These are phyloP conservation scores for Uria aalge DNA, from an alignment of 2,113 vertebrate genomes.

Conservation along the genomic window DNA sequence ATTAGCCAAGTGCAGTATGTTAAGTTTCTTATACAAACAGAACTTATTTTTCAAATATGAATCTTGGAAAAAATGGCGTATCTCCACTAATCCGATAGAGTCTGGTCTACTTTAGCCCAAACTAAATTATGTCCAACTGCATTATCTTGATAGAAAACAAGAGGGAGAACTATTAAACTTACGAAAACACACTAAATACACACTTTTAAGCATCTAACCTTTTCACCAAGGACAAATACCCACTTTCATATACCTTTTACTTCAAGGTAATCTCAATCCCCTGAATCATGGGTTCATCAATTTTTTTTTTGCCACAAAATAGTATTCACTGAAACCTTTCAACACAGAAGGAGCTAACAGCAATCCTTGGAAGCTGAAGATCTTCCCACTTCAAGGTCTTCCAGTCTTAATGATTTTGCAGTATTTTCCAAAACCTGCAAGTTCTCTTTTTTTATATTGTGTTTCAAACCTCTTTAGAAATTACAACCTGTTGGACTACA, in stretches of 20 bases:
- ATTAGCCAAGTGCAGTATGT: background rate
- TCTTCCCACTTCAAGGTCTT: background rate
- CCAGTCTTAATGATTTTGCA: background rate
- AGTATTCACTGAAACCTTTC: background rate
- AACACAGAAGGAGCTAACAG: background rate
- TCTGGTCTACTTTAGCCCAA: background rate
- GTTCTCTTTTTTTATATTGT: background rate
- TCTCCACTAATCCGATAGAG: background rate
- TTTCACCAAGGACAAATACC: slow-evolving; percentile 26
- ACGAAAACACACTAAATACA: background rate
- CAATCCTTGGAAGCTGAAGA: background rate
- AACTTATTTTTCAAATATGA: background rate
- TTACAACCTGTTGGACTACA: background rate
- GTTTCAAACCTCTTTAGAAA: background rate
- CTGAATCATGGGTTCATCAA: background rate
- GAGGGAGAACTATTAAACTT: background rate
- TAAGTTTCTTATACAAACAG: background rate
- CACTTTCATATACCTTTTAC: background rate
- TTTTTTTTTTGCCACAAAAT: background rate
- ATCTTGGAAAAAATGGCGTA: background rate
- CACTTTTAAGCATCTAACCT: slow-evolving; percentile 28
- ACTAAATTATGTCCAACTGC: background rate
- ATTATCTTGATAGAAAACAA: slow-evolving; percentile 2
- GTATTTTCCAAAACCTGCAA: background rate
- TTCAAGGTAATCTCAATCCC: background rate